Evolutionary conservation across 2,888 invertebrate genomes (phyloP), one percentile per base, ranked within the genome.

Genomic region (Tenthredo livida): DNA sequence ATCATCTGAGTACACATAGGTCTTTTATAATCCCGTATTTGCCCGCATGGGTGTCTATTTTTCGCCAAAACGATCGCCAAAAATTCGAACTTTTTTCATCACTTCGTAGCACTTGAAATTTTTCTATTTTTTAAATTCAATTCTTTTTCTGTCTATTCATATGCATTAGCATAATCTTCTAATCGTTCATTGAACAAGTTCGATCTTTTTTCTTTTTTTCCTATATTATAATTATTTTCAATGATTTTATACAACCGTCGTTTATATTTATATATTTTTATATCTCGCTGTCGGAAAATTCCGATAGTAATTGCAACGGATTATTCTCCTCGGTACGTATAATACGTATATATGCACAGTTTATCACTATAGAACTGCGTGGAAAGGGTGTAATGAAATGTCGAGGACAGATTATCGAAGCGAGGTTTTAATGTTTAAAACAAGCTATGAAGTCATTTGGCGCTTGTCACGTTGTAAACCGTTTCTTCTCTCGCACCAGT

Each of bases 391-490:
- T 47, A 47, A 61, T 25, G 25, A 61, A 61, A 61, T 61, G 61
- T 61, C 61, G 61, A 61, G 61, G 61, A 61, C 61, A 61, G 25
- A 61, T 12, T 10, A 61, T 54, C 54, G 61, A 61, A 25, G 61
- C 25, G 61, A 25, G 61, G 61, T 33, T 67, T 67, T 82, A 17
- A 58, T 40, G 85, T 72, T 65, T 85, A 85, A 85, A 85, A 82
- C 37, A 43, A 33, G 85, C 47, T 70, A 78, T 85, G 85, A 85
- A 85, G 82, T 85, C 85, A 85, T 72, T 83, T 82, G 54, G 70
- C 85, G 50, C 83, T 65, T 43, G 67, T 67, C 50, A 25, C 67
- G 67, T 47, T 83, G 17, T 15, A n/a, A 21, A 61, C 33, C 37
- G 58, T 21, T 58, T 58, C 10, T 25, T 73, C 25, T 21, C 43